phyloP scores from a whole-genome alignment of 1,140 invertebrate species.

The Formica selysi region DNA sequence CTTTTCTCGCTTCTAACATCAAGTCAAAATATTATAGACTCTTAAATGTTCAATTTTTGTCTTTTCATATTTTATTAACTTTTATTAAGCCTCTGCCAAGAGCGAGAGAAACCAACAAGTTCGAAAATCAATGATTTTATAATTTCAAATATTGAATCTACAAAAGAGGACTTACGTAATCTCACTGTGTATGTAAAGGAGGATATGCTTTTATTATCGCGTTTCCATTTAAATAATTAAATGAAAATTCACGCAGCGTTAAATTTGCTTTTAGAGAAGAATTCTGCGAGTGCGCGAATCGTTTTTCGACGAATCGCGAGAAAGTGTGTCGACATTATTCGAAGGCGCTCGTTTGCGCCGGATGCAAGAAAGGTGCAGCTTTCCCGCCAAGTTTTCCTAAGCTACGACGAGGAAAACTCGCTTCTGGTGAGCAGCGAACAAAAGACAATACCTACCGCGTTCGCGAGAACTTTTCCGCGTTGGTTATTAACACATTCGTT shows the following conservation, averaged over 20 bases:
- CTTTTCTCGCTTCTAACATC: not conserved
- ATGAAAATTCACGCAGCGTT: not conserved
- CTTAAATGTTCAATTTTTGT: not conserved
- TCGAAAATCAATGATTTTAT: constrained; percentile 5
- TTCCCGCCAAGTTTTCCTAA: not conserved
- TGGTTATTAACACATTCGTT: constrained; percentile 45
- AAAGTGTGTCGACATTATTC: not conserved
- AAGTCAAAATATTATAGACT: not conserved
- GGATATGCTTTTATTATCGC: not conserved
- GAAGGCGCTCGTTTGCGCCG: not conserved
- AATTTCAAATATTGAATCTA: not conserved
- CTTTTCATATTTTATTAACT: constrained; percentile 1
- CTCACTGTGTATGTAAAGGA: not conserved
- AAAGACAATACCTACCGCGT: constrained; percentile 18
- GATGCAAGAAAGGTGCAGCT: constrained; percentile 10
- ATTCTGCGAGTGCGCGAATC: too few relatives aligned
- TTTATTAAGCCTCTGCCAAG: constrained; percentile 3
- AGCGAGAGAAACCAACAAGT: not conserved
- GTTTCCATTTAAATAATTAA: not conserved
- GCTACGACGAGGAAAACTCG: not conserved
- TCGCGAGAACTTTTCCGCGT: constrained; percentile 32
- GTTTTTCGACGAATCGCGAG: not conserved
- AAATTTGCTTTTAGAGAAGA: too few relatives aligned
- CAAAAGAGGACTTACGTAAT: not conserved
- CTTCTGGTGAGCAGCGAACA: not conserved